A percentile compares a stretch with the other conserved stretches of the same genome.
Conservation (phyloP, 2,113 vertebrate genomes). For the Siniperca chuatsi region DNA sequence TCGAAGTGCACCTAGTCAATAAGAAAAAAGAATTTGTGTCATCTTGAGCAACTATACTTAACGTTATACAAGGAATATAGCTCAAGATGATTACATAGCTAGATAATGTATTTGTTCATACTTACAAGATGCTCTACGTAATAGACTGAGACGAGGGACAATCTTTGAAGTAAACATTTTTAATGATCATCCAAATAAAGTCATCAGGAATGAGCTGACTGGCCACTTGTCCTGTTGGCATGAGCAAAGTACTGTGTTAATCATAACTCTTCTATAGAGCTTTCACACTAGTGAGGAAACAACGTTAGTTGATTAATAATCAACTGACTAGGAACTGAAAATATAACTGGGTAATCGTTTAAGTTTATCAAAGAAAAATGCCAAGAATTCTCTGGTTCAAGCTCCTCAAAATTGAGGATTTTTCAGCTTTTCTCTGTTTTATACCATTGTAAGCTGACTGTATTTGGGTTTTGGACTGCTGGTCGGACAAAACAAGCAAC, state of each 20-base stretch:
- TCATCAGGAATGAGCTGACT: conserved; percentile 54
- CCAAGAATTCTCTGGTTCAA: neutral
- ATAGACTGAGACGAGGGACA: conserved; percentile 60
- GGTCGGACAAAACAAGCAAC: neutral
- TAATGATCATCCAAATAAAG: conserved; percentile 37
- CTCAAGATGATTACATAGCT: neutral
- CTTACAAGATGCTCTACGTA: conserved; percentile 78
- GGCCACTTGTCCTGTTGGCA: conserved; percentile 48
- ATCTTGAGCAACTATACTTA: neutral
- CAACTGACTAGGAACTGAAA: neutral
- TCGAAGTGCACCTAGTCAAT: conserved; percentile 70
- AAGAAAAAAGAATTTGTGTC: neutral
- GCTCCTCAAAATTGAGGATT: too few species aligned
- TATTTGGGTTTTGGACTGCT: neutral
- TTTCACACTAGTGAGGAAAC: neutral
- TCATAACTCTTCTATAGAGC: neutral
- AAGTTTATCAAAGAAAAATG: neutral
- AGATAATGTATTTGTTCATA: neutral
- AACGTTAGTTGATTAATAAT: neutral
- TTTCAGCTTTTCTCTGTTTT: neutral
- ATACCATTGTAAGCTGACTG: too few species aligned
- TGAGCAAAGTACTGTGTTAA: neutral
- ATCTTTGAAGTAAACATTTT: conserved; percentile 79
- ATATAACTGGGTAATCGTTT: too few species aligned
- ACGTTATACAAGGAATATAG: neutral